phyloP scores from a whole-genome alignment of 2,888 invertebrate genomes.

The Drosophila falleni region DNA sequence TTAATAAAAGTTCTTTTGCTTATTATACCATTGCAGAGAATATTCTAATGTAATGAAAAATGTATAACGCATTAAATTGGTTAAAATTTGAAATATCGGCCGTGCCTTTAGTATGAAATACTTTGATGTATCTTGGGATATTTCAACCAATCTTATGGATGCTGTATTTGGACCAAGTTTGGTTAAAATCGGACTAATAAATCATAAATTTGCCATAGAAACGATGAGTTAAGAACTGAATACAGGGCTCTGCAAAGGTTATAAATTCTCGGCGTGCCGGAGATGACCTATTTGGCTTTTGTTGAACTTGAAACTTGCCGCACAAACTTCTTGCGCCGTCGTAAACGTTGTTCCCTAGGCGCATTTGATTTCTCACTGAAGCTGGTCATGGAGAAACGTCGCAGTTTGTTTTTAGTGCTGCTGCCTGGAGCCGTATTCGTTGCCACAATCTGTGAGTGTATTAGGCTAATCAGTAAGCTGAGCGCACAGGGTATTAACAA shows the following conservation, averaged over 20 bases:
- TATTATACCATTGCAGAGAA: not conserved
- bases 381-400: slow-evolving; percentile 78
- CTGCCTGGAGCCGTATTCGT: slow-evolving; percentile 86
- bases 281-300: not conserved
- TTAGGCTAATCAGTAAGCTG: slow-evolving; percentile 90
- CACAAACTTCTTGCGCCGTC: slow-evolving; percentile 83
- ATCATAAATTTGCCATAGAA: too few species aligned
- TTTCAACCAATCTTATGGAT: too few species aligned
- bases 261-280: too few species aligned
- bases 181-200: too few species aligned
- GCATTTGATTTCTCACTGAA: slow-evolving; percentile 63
- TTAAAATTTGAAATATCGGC: too few species aligned
- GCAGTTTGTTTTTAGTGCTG: slow-evolving; percentile 74
- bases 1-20: not conserved
- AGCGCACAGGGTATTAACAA: slow-evolving; percentile 90
- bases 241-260: too few species aligned
- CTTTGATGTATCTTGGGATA: too few species aligned
- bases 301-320: slow-evolving; percentile 69
- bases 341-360: slow-evolving; percentile 72
- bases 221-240: too few species aligned
- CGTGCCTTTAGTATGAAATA: too few species aligned
- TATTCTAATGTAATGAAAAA: too few species aligned
- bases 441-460: slow-evolving; percentile 93
- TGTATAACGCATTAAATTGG: too few species aligned
- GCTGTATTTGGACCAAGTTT: too few species aligned